Evolutionary conservation across 2,797 vertebrate genomes (phyloP), one percentile per base, ranked within the genome.

Genomic region (Delichon dasypus): DNA sequence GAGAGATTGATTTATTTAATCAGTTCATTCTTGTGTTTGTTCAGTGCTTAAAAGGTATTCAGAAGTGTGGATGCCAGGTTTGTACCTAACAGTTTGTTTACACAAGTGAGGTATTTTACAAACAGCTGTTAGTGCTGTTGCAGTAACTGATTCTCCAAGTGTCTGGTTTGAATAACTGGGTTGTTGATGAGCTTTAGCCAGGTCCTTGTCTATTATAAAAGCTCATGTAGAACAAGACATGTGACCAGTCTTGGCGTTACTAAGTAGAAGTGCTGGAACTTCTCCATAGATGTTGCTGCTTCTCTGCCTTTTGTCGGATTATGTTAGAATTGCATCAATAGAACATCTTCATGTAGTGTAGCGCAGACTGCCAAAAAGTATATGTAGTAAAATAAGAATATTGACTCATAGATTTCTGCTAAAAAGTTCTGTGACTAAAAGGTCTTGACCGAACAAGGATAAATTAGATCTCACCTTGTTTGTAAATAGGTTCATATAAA

Each of bases 401-500:
- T 60, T 55, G 42, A 70, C 42, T 80, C 6, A 13, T 2, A 45
- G 29, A 45, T 67, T 79, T 58, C 13, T 74, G 23, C 15, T 42
- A 34, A 9, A 48, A 74, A 42, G 22, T 60, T 65, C 51, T 68
- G 7, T 45, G 61, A 68, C n/a, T 68, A 20, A 51, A 70, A 80
- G 13, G 12, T 70, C 80, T 72, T 86, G 66, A 25, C 42, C 51
- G 57, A 80, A 30, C 16, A 71, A 79, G 53, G 19, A 3, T 88
- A 68, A 78, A 23, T 50, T 7, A 38, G 73, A 44, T 79, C 34
- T 84, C 4, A 1, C 55, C 23, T n/a, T 76, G 36, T 47, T 91
- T 86, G 44, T 70, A 8, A 94, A 61, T 78, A 99, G 99, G 99
- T 96, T 99, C 98, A 74, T 99, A 99, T 88, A 98, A 98, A 95